phyloP scores from a whole-genome alignment of 30 jellyfish, hydroid and myxozoan species.

The Aurelia coerulea region DNA sequence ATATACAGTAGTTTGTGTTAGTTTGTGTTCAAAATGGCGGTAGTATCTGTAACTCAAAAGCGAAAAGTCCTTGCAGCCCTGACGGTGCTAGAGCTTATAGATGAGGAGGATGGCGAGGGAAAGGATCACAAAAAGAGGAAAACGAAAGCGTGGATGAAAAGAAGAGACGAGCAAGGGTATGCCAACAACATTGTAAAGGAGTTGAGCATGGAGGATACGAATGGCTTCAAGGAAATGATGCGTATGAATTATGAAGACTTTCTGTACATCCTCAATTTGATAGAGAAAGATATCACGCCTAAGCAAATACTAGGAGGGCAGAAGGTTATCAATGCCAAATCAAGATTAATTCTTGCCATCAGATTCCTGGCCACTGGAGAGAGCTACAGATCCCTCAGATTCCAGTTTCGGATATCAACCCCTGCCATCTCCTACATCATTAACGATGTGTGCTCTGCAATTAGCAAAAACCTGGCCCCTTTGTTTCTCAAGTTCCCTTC shows the following conservation, averaged over 20 bases:
- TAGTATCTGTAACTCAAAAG: too few species aligned
- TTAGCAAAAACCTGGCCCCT: conserved; percentile 26
- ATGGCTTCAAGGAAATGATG: conserved; percentile 58
- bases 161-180: too few species aligned
- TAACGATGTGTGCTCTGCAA: conserved; percentile 56
- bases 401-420: conserved; percentile 32
- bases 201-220: conserved; percentile 14
- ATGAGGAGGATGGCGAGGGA: conserved; percentile 16
- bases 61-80: too few species aligned
- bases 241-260: conserved; percentile 45
- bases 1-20: too few species aligned
- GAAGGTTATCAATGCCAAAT: conserved; percentile 41
- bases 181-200: too few species aligned
- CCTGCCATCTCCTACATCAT: conserved; percentile 55
- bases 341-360: conserved; percentile 10
- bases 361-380: too few species aligned
- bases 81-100: background rate
- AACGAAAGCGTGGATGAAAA: conserved; percentile 13
- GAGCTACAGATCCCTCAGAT: conserved; percentile 24
- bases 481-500: conserved; percentile 50
- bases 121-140: conserved; percentile 51
- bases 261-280: background rate
- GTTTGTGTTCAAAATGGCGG: too few species aligned
- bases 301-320: background rate
- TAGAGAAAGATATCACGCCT: conserved; percentile 40